These are phyloP conservation scores for Campopleginae sp. DNA, from an alignment of 2,888 invertebrate genomes.

Conservation along the genomic window DNA sequence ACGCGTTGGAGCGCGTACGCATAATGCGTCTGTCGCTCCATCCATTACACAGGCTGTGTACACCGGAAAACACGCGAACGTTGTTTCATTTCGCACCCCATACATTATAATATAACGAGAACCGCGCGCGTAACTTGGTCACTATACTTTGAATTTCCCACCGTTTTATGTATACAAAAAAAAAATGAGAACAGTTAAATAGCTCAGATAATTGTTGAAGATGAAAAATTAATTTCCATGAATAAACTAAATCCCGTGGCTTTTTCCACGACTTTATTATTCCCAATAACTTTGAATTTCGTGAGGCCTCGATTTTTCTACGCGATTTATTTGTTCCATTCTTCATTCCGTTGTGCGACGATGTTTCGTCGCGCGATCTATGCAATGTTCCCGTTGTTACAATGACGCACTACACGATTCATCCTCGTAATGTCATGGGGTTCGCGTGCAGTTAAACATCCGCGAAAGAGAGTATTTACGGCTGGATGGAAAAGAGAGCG, in stretches of 20 bases:
- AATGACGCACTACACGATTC: conserved; percentile 30
- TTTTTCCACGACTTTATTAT: too few relatives aligned
- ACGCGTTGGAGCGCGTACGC: conserved; percentile 3
- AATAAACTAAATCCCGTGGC: too few relatives aligned
- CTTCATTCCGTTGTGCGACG: conserved; percentile 7
- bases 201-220: background rate
- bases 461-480: conserved; percentile 40
- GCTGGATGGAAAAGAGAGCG: background rate
- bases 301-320: background rate
- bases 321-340: background rate
- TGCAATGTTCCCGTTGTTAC: conserved; percentile 55
- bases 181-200: conserved; percentile 1
- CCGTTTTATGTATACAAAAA: conserved; percentile 21
- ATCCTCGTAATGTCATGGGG: conserved; percentile 14
- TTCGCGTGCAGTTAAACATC: conserved; percentile 53
- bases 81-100: conserved; percentile 44
- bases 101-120: conserved; percentile 40
- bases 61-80: conserved; percentile 53
- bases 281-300: background rate
- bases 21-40: conserved; percentile 46
- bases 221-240: background rate
- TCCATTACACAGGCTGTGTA: background rate
- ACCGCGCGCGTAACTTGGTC: conserved; percentile 17
- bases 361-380: conserved; percentile 39
- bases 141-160: conserved; percentile 35